Conservation (phyloP, 2,797 vertebrate genomes). For the Jordanella pulchra region DNA sequence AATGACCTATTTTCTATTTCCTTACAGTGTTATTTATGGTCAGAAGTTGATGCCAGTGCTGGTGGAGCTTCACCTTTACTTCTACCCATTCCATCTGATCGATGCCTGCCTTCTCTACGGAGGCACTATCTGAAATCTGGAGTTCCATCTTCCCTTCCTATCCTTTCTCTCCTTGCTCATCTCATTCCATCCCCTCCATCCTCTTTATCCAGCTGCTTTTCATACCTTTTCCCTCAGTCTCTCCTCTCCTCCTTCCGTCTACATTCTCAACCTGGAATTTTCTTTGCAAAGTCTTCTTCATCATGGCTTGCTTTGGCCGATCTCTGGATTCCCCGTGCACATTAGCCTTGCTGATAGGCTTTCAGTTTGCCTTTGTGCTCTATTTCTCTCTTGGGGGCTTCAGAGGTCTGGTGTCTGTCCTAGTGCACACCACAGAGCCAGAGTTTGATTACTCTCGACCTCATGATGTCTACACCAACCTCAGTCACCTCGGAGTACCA, state of each 20-base stretch:
- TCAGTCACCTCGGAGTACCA: conserved; percentile 83
- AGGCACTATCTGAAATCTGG: conserved; percentile 38
- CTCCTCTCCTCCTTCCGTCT: conserved; percentile 16
- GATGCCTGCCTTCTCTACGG: conserved; percentile 38
- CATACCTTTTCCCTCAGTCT: neutral
- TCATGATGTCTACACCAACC: conserved; percentile 94
- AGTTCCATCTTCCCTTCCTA: conserved; percentile 38
- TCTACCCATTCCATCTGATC: conserved; percentile 55
- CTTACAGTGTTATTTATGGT: conserved; percentile 38
- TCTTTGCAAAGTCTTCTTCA: conserved; percentile 21
- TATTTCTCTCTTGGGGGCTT: conserved; percentile 96
- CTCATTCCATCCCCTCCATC: conserved; percentile 12
- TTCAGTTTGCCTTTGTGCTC: conserved; percentile 97
- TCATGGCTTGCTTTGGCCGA: conserved; percentile 80
- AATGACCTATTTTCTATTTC: neutral
- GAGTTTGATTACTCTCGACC: conserved; percentile 91
- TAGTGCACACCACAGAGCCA: conserved; percentile 85
- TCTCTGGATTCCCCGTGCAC: conserved; percentile 89
- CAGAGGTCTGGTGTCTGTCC: conserved; percentile 88
- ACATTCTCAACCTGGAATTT: conserved; percentile 4
- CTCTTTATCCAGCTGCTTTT: conserved; percentile 6
- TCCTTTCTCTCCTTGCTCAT: conserved; percentile 50
- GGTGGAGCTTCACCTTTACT: conserved; percentile 58
- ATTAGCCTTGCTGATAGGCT: conserved; percentile 89
- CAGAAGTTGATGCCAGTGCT: conserved; percentile 67